Conservation (phyloP, 2,113 vertebrate species). For the Oriolus oriolus region DNA sequence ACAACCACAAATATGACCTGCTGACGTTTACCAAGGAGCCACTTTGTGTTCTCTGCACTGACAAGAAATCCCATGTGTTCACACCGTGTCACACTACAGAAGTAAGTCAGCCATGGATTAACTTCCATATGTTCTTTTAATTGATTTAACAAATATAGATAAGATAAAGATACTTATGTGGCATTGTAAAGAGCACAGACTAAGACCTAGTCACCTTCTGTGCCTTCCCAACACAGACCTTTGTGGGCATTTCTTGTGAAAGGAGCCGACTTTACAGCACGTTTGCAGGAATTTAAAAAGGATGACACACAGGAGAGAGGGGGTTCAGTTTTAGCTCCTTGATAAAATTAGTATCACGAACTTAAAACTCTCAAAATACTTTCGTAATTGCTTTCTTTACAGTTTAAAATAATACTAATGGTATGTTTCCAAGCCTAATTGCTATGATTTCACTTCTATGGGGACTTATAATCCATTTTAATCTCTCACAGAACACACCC, state of each 20-base stretch:
- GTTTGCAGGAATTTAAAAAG: not conserved
- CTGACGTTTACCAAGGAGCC: not conserved
- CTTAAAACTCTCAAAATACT: not conserved
- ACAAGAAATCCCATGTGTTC: conserved; percentile 5
- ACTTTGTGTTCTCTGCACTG: not conserved
- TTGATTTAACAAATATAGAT: conserved; percentile 16
- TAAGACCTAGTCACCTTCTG: conserved; percentile 5
- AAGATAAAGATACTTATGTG: conserved; percentile 37
- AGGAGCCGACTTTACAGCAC: not conserved
- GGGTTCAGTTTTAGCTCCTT: not conserved
- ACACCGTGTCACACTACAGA: not conserved
- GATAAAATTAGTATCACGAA: not conserved
- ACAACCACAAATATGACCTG: not conserved
- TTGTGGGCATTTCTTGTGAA: not conserved
- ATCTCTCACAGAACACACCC: not conserved
- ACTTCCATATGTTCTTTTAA: conserved; percentile 53
- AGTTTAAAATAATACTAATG: not conserved
- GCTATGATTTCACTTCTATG: not conserved
- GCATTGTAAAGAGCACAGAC: not conserved
- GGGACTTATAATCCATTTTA: conserved; percentile 1
- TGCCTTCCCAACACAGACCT: not conserved
- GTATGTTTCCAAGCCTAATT: not conserved
- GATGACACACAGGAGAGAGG: not conserved
- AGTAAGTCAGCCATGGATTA: conserved; percentile 53
- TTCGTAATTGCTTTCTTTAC: not conserved